A percentile compares a stretch with the other conserved stretches of the same genome.
These are phyloP conservation scores for Megaceryle maxima DNA, from an alignment of 2,113 vertebrate genomes.

Conservation along the genomic window DNA sequence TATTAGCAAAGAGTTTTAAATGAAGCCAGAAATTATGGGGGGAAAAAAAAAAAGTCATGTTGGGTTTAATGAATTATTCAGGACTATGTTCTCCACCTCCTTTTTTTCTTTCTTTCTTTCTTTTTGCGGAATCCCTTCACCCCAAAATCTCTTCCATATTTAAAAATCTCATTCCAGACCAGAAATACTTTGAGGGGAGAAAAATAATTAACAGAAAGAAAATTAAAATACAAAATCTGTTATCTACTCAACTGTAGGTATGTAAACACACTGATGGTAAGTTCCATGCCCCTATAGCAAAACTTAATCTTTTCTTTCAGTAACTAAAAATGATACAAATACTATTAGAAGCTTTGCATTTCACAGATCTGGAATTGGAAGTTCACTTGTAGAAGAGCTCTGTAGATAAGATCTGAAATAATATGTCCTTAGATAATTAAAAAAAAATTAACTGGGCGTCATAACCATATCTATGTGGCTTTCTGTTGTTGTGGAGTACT, in stretches of 20 bases:
- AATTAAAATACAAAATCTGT: not conserved
- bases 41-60: not conserved
- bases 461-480: not conserved
- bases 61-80: not conserved
- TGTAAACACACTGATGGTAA: not conserved
- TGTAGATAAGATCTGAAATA: not conserved
- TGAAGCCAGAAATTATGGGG: not conserved
- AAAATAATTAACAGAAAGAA: not conserved
- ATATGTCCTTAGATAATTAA: not conserved
- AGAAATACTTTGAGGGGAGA: not conserved
- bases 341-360: not conserved
- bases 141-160: not conserved
- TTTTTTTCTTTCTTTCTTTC: too few relatives aligned
- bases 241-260: not conserved
- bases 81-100: not conserved
- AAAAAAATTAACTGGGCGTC: not conserved
- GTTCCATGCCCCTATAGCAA: not conserved
- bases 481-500: not conserved
- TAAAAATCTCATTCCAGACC: not conserved
- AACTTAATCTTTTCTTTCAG: not conserved
- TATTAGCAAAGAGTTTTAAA: not conserved
- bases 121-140: not conserved
- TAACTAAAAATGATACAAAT: not conserved
- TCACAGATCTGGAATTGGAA: not conserved
- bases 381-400: not conserved